These are phyloP conservation scores for Caenorhabditis elegans DNA, from an alignment of 1,140 invertebrate genomes.

Conservation along the genomic window WBcel235 BX284604.4:3111501-3112000, in stretches of 20 bases:
- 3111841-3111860: neutral
- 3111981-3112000: conserved; percentile 11
- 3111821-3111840: conserved; percentile 21
- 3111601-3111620: neutral
- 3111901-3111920: too few relatives aligned
- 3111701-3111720: neutral
- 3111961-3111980: conserved; percentile 25
- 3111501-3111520: conserved; percentile 30
- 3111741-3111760: conserved; percentile 16
- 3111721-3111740: neutral
- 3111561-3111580: neutral
- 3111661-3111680: neutral
- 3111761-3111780: neutral
- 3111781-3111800: neutral
- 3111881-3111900: neutral
- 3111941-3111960: too few relatives aligned
- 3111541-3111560: neutral
- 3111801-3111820: neutral
- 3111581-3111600: neutral
- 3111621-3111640: neutral
- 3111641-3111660: neutral
- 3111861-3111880: neutral
- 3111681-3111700: neutral
- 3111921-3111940: too few relatives aligned
- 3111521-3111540: neutral